These are phyloP conservation scores for Echinometra lucunter DNA, from an alignment of 53 echinoderm and acorn worm species.

Conservation along the genomic window DNA sequence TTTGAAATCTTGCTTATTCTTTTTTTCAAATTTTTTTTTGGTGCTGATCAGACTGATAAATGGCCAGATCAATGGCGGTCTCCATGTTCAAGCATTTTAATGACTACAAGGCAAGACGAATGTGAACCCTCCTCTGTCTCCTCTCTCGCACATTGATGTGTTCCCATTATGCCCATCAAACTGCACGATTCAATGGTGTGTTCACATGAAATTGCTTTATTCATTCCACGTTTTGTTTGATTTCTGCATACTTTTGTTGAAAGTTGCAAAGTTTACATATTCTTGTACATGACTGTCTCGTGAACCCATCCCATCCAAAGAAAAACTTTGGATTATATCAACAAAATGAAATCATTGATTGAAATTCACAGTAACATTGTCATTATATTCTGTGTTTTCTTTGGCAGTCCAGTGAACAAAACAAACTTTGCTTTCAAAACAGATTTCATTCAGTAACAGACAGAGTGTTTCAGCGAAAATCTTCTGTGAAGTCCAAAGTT, in stretches of 20 bases:
- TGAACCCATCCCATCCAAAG: no score
- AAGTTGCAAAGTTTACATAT: background rate
- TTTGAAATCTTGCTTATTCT: background rate
- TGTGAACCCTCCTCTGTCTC: conserved; percentile 39
- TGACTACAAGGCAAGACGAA: conserved; percentile 70
- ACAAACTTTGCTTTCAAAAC: no score
- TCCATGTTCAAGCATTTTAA: conserved; percentile 74
- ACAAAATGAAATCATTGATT: no score
- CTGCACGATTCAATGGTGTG: conserved; percentile 72
- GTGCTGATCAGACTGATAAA: conserved; percentile 6
- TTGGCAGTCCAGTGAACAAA: no score
- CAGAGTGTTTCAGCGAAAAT: no score
- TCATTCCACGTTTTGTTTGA: background rate
- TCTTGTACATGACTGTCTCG: no score
- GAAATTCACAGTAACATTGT: no score
- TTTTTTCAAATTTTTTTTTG: background rate
- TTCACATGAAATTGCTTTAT: background rate
- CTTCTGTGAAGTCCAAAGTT: no score
- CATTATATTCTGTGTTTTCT: no score
- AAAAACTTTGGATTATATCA: no score
- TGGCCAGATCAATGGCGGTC: conserved; percentile 70
- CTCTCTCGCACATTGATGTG: conserved; percentile 61
- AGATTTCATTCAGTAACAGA: no score
- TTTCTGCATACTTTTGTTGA: background rate
- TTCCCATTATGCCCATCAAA: conserved; percentile 64